Evolutionary conservation across 2,797 vertebrate genomes (phyloP), one percentile per base, ranked within the genome.

Genomic region (Danionella dracula): DNA sequence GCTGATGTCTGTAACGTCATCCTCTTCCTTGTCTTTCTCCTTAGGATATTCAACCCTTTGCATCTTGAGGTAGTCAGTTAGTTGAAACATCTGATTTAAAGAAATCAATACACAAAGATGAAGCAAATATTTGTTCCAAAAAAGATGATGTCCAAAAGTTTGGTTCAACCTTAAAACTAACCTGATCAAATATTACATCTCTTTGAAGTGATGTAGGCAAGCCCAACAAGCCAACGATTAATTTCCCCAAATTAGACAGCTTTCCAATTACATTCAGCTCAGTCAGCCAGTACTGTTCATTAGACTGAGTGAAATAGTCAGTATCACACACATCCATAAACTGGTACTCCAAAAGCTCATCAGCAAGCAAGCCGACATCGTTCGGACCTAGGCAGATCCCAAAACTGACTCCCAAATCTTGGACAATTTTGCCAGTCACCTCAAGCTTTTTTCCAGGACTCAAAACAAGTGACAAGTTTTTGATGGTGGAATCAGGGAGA

Each of bases 201-300:
- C 61, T 67, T 58, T 46, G 13, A 1, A 88, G 74, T 2, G 82
- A 76, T 54, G 41, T 60, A 0, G 89, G 89, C 59, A 90, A 65
- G 0, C 79, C 79, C 57, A 91, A 71, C 1, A 89, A 59, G 16
- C 66, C 82, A 17, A 87, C 71, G 7, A 88, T 19, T 13, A 90
- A 65, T 32, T 60, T 74, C 0, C 15, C 77, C 57, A 89, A 79
- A 11, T 20, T 10, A 0, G 79, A 75, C 8, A 19, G 2, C 0
- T 9, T 50, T 5, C 12, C 66, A 15, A 76, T 58, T 42, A 23
- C 12, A 2, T 9, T 35, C 58, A 88, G 32, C 17, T 77, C 65
- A 65, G 77, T 68, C 4, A 46, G 66, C 79, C 81, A 82, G 66
- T 76, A 71, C 46, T 73, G 62, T 38, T 74, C 76, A 61, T 62